phyloP scores from a whole-genome alignment of 37 sponge, comb jelly and placozoan species.

The Theonella swinhoei region DNA sequence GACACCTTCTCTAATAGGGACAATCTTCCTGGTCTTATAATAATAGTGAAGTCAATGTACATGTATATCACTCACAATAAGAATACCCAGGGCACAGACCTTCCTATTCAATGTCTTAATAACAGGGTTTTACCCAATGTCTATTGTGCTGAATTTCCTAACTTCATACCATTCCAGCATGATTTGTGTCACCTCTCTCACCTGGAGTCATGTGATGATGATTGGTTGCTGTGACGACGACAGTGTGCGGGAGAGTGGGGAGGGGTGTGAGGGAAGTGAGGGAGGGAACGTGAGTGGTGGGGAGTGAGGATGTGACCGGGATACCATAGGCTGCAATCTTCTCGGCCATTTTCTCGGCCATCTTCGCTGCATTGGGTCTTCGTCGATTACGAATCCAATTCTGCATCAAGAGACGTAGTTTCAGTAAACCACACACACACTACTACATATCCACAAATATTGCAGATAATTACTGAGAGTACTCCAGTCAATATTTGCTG shows the following conservation, averaged over 20 bases:
- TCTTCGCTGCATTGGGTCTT: conserved; percentile 61
- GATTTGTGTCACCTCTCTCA: background rate
- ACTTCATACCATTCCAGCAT: no score
- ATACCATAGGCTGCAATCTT: conserved; percentile 1
- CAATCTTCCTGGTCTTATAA: no score
- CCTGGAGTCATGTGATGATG: background rate
- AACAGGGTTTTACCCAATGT: no score
- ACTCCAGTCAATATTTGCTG: no score
- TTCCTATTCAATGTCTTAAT: no score
- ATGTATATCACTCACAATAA: background rate
- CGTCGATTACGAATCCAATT: conserved; percentile 87
- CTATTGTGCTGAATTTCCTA: no score
- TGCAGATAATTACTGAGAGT: no score
- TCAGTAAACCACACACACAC: no score
- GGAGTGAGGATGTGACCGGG: background rate
- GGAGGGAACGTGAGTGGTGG: background rate
- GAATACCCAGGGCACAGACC: background rate
- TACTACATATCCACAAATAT: no score
- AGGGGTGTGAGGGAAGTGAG: conserved; percentile 6
- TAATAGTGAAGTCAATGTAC: no score
- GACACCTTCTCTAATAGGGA: no score
- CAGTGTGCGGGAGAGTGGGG: background rate
- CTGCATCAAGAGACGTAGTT: no score
- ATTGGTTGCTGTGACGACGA: background rate
- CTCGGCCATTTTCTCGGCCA: conserved; percentile 36